A percentile compares a stretch with the other conserved stretches of the same genome.
Conservation (phyloP, 2,113 vertebrate genomes). For the Enhydra lutris region DNA sequence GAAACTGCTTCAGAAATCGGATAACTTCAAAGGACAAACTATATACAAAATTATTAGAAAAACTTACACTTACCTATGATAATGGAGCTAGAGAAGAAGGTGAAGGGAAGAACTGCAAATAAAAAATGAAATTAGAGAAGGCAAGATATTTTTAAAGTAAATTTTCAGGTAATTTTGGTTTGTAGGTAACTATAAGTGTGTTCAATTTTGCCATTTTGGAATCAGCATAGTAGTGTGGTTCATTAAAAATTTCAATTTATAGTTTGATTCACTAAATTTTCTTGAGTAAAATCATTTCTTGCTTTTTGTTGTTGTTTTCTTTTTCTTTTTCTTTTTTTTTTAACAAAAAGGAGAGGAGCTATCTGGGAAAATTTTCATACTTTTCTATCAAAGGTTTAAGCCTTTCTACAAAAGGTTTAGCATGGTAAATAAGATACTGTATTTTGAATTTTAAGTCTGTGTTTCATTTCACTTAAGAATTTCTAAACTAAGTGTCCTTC, state of each 20-base stretch:
- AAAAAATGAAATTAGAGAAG: background rate
- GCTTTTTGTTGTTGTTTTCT: background rate
- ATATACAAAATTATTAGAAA: background rate
- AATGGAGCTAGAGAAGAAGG: background rate
- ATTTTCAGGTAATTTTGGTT: background rate
- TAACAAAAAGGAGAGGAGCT: background rate
- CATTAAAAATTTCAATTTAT: background rate
- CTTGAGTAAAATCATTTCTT: slow-evolving; percentile 51
- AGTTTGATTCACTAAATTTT: background rate
- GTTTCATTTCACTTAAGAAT: slow-evolving; percentile 47
- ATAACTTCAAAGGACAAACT: background rate
- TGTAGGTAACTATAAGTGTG: background rate
- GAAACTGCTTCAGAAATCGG: background rate
- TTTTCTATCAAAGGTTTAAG: slow-evolving; percentile 61
- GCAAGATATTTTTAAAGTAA: background rate
- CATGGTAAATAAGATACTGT: slow-evolving; percentile 37
- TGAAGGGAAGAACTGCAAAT: background rate
- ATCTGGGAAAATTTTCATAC: slow-evolving; percentile 37
- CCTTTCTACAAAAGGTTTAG: slow-evolving; percentile 60
- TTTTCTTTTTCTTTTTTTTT: no score
- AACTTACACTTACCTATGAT: background rate
- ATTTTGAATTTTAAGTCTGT: slow-evolving; percentile 60
- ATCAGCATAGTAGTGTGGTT: background rate
- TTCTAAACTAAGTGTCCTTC: background rate
- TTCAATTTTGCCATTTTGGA: background rate